Conservation (phyloP, 2,888 invertebrate species). For the Lycaena phlaeas region DNA sequence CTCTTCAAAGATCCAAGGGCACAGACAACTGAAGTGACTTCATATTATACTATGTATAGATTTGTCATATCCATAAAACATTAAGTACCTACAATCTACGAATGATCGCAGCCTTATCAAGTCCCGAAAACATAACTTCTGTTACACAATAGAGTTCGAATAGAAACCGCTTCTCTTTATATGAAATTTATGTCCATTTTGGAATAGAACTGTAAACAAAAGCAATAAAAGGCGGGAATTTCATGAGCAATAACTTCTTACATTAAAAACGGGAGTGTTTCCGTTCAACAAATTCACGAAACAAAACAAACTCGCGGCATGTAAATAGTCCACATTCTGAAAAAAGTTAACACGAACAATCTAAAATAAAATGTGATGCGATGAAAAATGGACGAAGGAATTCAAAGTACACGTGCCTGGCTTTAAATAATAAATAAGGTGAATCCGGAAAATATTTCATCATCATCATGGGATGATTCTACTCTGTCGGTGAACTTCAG, state of each 20-base stretch:
- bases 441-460: too few species aligned
- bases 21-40: too few species aligned
- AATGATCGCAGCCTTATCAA: too few species aligned
- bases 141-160: not conserved
- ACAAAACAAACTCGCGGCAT: slow-evolving; percentile 44
- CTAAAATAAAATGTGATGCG: slow-evolving; percentile 44
- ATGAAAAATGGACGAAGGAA: slow-evolving; percentile 49
- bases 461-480: too few species aligned
- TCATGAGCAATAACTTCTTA: slow-evolving; percentile 33
- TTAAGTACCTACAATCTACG: too few species aligned
- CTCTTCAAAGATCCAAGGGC: too few species aligned
- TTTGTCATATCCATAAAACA: too few species aligned
- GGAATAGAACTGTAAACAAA: slow-evolving; percentile 6
- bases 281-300: slow-evolving; percentile 46
- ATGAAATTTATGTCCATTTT: not conserved
- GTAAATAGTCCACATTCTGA: slow-evolving; percentile 46
- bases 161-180: not conserved
- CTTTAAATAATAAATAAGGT: slow-evolving; percentile 17
- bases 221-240: slow-evolving; percentile 20
- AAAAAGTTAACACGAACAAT: slow-evolving; percentile 59
- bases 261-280: slow-evolving; percentile 36
- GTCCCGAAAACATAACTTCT: too few species aligned
- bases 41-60: too few species aligned
- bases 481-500: too few species aligned
- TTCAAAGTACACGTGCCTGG: slow-evolving; percentile 46